A percentile compares a stretch with the other conserved stretches of the same genome.
These are phyloP conservation scores for Kobus ellipsiprymnus DNA, from an alignment of 2,113 vertebrate genomes.

Conservation along the genomic window DNA sequence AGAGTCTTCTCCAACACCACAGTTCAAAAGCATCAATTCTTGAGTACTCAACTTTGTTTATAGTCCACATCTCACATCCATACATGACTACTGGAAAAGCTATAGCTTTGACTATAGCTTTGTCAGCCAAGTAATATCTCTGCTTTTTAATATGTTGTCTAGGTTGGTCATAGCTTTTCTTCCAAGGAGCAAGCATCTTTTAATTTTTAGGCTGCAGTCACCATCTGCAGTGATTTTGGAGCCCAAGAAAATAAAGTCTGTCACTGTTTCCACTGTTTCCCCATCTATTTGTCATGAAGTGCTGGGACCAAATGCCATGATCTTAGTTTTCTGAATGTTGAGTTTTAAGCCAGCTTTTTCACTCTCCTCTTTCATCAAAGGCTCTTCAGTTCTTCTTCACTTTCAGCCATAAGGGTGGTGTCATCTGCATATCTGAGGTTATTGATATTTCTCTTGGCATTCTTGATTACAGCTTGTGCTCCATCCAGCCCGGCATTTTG, in stretches of 20 bases:
- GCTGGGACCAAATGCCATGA: neutral
- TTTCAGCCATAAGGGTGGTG: neutral
- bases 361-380: neutral
- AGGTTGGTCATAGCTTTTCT: neutral
- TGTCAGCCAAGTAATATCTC: neutral
- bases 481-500: accelerated
- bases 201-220: neutral
- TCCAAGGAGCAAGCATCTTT: neutral
- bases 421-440: neutral
- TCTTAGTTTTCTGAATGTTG: neutral
- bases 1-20: neutral
- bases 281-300: neutral
- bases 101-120: neutral
- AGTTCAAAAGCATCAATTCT: neutral
- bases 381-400: neutral
- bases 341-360: neutral
- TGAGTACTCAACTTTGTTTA: neutral
- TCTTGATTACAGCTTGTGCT: neutral
- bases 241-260: neutral
- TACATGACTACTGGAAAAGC: neutral
- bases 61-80: neutral
- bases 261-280: neutral
- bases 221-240: neutral
- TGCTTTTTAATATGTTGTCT: neutral
- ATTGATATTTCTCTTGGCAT: neutral